Base-by-base conservation (phyloP, 2,888 invertebrate species). In the Synergus japonicus region DNA sequence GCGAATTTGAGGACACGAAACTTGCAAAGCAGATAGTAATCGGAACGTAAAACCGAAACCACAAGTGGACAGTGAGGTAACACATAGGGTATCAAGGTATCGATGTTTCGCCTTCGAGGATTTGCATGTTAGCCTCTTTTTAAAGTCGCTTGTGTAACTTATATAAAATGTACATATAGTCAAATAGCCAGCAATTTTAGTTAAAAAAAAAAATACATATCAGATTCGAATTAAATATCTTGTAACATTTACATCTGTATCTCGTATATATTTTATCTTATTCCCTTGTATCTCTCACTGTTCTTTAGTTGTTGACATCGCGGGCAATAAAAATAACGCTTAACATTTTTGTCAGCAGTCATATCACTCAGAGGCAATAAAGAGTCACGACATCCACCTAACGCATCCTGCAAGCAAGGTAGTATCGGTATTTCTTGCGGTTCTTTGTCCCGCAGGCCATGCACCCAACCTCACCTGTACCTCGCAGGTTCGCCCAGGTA, bases 401-500 rank as follows among this genome's bases (percentile, higher is more conserved):
- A 66, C 66, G 66, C 76, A 22, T 22, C 22, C 22, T 22, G 22
- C 22, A 22, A 22, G 22, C 22, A 22, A 86, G 86, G 88, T 88
- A 85, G 88, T 90, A 89, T 90, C 89, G 90, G 90, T 89, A 89
- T 90, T 89, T 90, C 89, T 90, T 90, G 90, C 89, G 90, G 90
- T 90, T 90, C 90, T 90, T 90, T 89, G 90, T 90, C 88, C 89
- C 87, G 87, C 87, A 86, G 88, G 87, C 87, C 88, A 85, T 86
- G 85, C 85, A 86, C 87, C 86, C 86, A 86, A 86, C 87, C 89
- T 89, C 87, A 85, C 86, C 85, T 85, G 83, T 82, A 79, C 84
- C 77, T 85, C 87, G 84, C 86, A 85, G 82, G 84, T 87, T 88
- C 88, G 84, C 87, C 86, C 87, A 86, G 86, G 90, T 90, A 90